Evolutionary conservation across 2,113 vertebrate genomes (phyloP).

Genomic region (Sciurus niger): DNA sequence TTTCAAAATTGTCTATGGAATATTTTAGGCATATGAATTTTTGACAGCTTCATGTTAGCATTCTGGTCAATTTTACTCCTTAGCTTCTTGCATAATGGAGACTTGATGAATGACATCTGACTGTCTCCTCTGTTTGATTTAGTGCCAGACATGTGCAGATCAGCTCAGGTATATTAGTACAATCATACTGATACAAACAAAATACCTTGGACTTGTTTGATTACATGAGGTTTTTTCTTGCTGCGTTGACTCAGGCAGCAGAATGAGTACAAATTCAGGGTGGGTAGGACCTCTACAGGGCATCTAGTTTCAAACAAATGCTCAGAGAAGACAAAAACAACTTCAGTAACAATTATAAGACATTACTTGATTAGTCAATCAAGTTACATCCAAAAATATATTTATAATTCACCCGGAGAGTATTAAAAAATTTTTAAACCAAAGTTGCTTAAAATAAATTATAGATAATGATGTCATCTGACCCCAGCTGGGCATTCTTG

Average conservation of each 20-base stretch:
- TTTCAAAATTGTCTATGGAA: not conserved
- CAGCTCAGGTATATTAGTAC: not conserved
- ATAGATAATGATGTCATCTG: constrained; percentile 69
- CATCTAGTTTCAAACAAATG: constrained; percentile 6
- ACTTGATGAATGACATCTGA: not conserved
- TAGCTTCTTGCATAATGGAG: not conserved
- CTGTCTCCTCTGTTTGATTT: not conserved
- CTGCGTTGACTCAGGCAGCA: too few species aligned
- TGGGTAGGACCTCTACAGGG: not conserved
- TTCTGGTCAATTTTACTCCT: not conserved
- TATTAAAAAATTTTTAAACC: constrained; percentile 33
- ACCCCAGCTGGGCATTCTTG: constrained; percentile 42
- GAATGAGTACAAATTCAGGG: not conserved
- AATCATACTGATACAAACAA: not conserved
- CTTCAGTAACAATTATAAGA: not conserved
- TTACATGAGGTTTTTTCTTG: not conserved
- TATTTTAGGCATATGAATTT: not conserved
- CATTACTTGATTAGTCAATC: constrained; percentile 60
- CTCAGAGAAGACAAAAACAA: constrained; percentile 5
- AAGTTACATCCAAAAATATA: constrained; percentile 39
- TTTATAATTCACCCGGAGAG: constrained; percentile 68
- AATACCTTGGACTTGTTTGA: not conserved
- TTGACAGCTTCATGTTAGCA: not conserved
- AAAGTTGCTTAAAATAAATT: constrained; percentile 71
- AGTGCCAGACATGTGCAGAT: not conserved